These are phyloP conservation scores for Aphelinus certus DNA, from an alignment of 1,140 invertebrate species.

Conservation along the genomic window DNA sequence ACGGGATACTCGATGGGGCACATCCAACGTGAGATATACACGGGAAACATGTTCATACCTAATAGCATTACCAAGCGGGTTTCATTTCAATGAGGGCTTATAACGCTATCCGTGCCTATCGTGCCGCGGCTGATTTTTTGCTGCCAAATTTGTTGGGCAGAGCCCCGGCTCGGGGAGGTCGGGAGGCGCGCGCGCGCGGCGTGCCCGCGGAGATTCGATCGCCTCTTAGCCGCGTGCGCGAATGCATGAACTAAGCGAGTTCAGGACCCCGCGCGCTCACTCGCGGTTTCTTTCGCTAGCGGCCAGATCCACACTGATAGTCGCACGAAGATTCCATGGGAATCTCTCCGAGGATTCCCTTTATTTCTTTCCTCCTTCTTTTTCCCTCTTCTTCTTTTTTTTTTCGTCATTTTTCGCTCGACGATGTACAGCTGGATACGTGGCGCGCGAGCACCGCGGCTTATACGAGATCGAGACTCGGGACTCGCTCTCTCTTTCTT, in stretches of 20 bases:
- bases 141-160: too few relatives aligned
- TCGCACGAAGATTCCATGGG: conserved; percentile 19
- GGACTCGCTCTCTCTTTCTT: not conserved
- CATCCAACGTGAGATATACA: too few relatives aligned
- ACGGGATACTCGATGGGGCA: too few relatives aligned
- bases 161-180: not conserved
- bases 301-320: conserved; percentile 20
- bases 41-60: too few relatives aligned
- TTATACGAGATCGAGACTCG: not conserved
- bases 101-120: too few relatives aligned
- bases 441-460: too few relatives aligned
- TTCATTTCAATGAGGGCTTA: too few relatives aligned
- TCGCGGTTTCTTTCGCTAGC: conserved; percentile 17
- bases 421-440: not conserved
- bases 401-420: not conserved
- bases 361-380: not conserved
- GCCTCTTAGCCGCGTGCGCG: not conserved
- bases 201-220: not conserved
- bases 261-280: conserved; percentile 37
- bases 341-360: conserved; percentile 14
- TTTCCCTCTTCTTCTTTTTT: not conserved
- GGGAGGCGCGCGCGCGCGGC: conserved; percentile 15
- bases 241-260: not conserved
- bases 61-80: too few relatives aligned
- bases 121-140: too few relatives aligned